Evolutionary conservation across 2,888 invertebrate genomes (phyloP).

Genomic region (Notodonta ziczac): DNA sequence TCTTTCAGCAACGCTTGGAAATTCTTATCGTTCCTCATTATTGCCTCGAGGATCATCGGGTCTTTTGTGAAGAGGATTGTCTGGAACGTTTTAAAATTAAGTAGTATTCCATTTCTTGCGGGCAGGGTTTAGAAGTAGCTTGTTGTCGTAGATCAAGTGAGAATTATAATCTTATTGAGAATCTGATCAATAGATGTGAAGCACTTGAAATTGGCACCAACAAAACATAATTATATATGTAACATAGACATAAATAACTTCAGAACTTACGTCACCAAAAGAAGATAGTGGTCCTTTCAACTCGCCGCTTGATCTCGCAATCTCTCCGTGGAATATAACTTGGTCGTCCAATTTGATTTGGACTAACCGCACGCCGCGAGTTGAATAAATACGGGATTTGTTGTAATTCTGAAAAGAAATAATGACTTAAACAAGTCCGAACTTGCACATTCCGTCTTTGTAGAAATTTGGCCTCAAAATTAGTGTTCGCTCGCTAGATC

Average conservation of each 20-base stretch:
- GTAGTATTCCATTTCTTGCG: no score
- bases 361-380: conserved; percentile 89
- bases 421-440: no score
- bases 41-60: conserved; percentile 86
- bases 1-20: conserved; percentile 72
- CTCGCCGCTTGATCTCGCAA: conserved; percentile 91
- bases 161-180: no score
- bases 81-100: conserved; percentile 63
- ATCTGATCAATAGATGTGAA: no score
- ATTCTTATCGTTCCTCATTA: conserved; percentile 70
- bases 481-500: no score
- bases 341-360: conserved; percentile 88
- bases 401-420: conserved; percentile 90
- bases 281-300: conserved; percentile 88
- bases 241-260: background rate
- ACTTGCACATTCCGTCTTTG: no score
- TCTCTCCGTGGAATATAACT: conserved; percentile 92
- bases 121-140: background rate
- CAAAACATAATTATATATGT: no score
- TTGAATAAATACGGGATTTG: conserved; percentile 93
- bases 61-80: conserved; percentile 94
- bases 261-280: conserved; percentile 88
- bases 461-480: no score
- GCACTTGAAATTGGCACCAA: no score
- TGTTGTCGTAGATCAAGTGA: no score